A percentile compares a stretch with the other conserved stretches of the same genome.
These are phyloP conservation scores for Amazonetta brasiliensis DNA, from an alignment of 2,797 vertebrate species.

Conservation along the genomic window DNA sequence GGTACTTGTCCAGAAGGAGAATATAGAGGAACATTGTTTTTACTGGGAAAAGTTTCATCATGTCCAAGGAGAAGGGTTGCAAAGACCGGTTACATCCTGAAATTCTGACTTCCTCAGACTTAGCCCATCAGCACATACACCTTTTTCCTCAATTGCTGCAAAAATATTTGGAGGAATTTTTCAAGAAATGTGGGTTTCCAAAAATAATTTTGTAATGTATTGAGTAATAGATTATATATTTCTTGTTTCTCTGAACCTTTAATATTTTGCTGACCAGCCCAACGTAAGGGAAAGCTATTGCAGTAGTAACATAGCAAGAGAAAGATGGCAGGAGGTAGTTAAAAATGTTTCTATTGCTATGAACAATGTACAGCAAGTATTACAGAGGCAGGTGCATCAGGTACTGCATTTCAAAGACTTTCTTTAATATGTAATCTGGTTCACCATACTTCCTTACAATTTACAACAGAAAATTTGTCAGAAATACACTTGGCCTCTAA, in stretches of 20 bases:
- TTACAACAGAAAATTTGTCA: not conserved
- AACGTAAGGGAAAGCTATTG: not conserved
- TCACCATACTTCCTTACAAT: not conserved
- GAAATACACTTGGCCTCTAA: not conserved
- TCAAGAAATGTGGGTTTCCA: not conserved
- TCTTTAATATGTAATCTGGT: not conserved
- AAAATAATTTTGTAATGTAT: not conserved
- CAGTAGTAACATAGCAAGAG: not conserved
- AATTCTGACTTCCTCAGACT: not conserved
- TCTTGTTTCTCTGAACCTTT: not conserved
- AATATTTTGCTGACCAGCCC: not conserved
- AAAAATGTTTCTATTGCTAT: not conserved
- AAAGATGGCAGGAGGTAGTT: not conserved
- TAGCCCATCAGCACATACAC: not conserved
- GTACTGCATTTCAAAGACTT: not conserved
- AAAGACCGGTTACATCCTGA: not conserved
- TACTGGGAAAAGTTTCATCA: not conserved
- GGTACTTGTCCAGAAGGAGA: not conserved
- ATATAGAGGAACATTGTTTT: not conserved
- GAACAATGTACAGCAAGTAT: not conserved
- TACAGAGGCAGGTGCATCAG: not conserved
- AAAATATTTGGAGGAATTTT: not conserved
- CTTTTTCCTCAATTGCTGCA: not conserved
- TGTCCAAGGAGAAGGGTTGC: not conserved
- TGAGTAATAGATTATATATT: not conserved